Conservation (phyloP, 2,888 invertebrate genomes). For the Tridacna crocea region DNA sequence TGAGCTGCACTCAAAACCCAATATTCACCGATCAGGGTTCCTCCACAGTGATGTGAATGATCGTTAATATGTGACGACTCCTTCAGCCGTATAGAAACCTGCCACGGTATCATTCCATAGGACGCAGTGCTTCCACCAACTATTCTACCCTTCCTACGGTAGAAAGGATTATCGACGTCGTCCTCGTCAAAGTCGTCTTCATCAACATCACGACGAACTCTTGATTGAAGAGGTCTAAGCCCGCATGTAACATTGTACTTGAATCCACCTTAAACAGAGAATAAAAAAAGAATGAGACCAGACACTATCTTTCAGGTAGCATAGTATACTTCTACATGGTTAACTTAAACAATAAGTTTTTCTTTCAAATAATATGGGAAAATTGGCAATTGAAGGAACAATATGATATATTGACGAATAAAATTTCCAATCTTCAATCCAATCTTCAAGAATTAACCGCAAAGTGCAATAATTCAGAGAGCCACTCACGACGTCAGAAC, state of each 20-base stretch:
- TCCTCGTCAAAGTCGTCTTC: neutral
- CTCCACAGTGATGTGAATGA: slow-evolving; percentile 78
- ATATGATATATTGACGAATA: neutral
- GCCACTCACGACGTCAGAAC: neutral
- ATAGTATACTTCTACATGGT: no score
- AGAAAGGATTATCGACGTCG: neutral
- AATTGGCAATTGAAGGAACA: neutral
- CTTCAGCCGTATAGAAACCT: slow-evolving; percentile 70
- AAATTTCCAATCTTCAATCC: neutral
- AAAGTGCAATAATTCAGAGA: neutral
- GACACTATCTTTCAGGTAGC: no score
- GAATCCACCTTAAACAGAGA: slow-evolving; percentile 28
- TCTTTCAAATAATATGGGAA: no score
- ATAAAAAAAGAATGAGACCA: neutral
- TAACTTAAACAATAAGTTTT: no score
- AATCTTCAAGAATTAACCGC: neutral
- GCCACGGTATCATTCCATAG: slow-evolving; percentile 81
- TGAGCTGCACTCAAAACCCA: slow-evolving; percentile 83
- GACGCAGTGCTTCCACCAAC: slow-evolving; percentile 75
- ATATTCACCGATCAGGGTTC: slow-evolving; percentile 74
- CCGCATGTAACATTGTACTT: slow-evolving; percentile 45
- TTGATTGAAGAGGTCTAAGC: slow-evolving; percentile 39
- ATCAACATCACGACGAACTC: slow-evolving; percentile 54
- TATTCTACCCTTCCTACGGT: slow-evolving; percentile 57
- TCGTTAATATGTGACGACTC: slow-evolving; percentile 29